A percentile compares a stretch with the other conserved stretches of the same genome.
These are phyloP conservation scores for Sus scrofa DNA, from an alignment of 2,113 vertebrate species.

Conservation along the genomic window T2T-Sscrofa CM000820.6:79571001-79571500, in stretches of 20 bases:
- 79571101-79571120: neutral
- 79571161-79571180: neutral
- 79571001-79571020: neutral
- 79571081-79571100: neutral
- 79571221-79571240: neutral
- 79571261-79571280: neutral
- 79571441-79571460: neutral
- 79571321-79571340: neutral
- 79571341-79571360: neutral
- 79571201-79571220: neutral
- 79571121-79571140: neutral
- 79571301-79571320: neutral
- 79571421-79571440: neutral
- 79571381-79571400: neutral
- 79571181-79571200: neutral
- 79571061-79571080: neutral
- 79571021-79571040: neutral
- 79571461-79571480: neutral
- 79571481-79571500: neutral
- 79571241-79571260: neutral
- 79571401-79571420: neutral
- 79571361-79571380: neutral
- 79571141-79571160: neutral
- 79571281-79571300: neutral
- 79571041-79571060: neutral